phyloP scores from a whole-genome alignment of 2,113 vertebrate genomes.

The Alligator mississippiensis region DNA sequence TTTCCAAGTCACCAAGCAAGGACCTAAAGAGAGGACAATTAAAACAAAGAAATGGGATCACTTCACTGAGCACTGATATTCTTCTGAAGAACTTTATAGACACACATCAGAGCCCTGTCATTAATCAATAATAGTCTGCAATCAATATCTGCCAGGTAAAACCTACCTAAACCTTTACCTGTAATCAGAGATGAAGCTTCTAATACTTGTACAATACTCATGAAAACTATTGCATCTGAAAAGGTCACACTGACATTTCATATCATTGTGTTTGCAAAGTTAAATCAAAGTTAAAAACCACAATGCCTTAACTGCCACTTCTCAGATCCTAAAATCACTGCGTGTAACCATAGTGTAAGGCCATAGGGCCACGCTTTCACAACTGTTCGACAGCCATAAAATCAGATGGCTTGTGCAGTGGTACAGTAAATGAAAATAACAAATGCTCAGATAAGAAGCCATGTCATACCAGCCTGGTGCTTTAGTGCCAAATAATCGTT shows the following conservation, averaged over 20 bases:
- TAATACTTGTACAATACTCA: not conserved
- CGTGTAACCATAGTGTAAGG: not conserved
- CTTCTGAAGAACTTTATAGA: not conserved
- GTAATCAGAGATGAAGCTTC: not conserved
- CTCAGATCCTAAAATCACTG: not conserved
- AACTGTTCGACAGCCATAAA: not conserved
- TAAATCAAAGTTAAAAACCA: not conserved
- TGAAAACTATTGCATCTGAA: not conserved
- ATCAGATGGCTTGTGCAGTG: not conserved
- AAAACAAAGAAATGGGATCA: not conserved
- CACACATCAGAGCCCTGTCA: not conserved
- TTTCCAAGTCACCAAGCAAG: not conserved
- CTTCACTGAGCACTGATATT: not conserved
- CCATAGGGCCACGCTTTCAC: not conserved
- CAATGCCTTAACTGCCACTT: not conserved
- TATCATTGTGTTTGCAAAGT: not conserved
- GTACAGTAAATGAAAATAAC: not conserved
- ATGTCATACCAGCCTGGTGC: not conserved
- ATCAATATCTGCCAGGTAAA: not conserved
- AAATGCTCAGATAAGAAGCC: not conserved
- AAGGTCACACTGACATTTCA: not conserved
- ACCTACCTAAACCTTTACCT: not conserved
- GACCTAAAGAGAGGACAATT: not conserved
- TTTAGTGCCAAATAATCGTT: not conserved
- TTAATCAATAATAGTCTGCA: not conserved